Conservation (phyloP, 2,797 vertebrate genomes). For the Chelon labrosus region DNA sequence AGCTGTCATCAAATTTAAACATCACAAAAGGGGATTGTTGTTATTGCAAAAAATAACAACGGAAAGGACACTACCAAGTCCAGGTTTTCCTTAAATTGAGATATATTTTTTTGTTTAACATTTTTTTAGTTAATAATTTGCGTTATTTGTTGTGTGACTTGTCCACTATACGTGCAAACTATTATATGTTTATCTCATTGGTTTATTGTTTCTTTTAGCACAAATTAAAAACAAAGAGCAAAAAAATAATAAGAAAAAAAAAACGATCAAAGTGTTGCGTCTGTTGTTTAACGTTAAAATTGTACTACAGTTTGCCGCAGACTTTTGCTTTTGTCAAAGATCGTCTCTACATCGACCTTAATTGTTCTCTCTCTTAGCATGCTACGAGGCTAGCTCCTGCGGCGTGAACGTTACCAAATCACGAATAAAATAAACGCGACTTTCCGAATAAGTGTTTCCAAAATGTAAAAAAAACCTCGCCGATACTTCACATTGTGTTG, state of each 20-base stretch:
- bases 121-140: neutral
- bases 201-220: too few relatives aligned
- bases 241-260: neutral
- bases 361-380: conserved; percentile 59
- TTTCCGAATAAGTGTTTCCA: neutral
- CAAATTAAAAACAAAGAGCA: neutral
- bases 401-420: conserved; percentile 26
- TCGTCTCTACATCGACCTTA: conserved; percentile 48
- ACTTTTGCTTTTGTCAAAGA: conserved; percentile 22
- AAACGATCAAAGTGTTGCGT: neutral
- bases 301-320: neutral
- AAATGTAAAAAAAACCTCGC: neutral
- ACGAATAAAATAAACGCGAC: neutral
- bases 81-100: neutral
- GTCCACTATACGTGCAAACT: neutral
- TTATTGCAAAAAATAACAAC: neutral
- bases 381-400: conserved; percentile 40
- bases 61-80: neutral
- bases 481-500: conserved; percentile 41
- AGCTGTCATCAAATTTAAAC: neutral
- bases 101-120: neutral
- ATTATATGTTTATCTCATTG: conserved; percentile 1
- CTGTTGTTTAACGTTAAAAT: neutral
- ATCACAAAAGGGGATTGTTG: neutral
- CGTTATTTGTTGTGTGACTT: neutral